Conservation (phyloP, 2,888 invertebrate species). For the Dicranocentrus wangi region DNA sequence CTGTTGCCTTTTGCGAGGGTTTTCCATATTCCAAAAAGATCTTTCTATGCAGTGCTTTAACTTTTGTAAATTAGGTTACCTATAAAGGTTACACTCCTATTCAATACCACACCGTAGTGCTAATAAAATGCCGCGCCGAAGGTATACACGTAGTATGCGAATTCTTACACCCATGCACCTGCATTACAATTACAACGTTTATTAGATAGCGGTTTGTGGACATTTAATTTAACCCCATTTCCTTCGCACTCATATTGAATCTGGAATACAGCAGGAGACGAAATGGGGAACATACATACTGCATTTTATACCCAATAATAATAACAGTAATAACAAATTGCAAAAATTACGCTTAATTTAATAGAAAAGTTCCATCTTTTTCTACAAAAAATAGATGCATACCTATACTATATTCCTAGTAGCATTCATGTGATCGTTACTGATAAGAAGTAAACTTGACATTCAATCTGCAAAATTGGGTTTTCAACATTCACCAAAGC, state of each 20-base stretch:
- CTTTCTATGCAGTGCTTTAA: too few species aligned
- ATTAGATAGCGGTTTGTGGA: too few species aligned
- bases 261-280: background rate
- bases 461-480: background rate
- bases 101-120: too few species aligned
- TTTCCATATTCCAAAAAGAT: too few species aligned
- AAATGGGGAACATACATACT: background rate
- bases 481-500: conserved; percentile 12
- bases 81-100: too few species aligned
- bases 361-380: background rate
- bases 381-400: too few species aligned
- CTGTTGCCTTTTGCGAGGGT: too few species aligned
- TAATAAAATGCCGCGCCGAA: too few species aligned
- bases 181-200: too few species aligned
- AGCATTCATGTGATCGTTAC: background rate
- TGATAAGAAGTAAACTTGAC: conserved; percentile 11
- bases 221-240: background rate
- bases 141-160: too few species aligned
- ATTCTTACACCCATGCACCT: too few species aligned
- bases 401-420: background rate
- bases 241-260: background rate
- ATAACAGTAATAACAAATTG: background rate
- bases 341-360: background rate
- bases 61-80: too few species aligned
- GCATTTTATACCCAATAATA: background rate